Evolutionary conservation across 2,113 vertebrate species (phyloP).

Genomic region (Agapornis roseicollis): DNA sequence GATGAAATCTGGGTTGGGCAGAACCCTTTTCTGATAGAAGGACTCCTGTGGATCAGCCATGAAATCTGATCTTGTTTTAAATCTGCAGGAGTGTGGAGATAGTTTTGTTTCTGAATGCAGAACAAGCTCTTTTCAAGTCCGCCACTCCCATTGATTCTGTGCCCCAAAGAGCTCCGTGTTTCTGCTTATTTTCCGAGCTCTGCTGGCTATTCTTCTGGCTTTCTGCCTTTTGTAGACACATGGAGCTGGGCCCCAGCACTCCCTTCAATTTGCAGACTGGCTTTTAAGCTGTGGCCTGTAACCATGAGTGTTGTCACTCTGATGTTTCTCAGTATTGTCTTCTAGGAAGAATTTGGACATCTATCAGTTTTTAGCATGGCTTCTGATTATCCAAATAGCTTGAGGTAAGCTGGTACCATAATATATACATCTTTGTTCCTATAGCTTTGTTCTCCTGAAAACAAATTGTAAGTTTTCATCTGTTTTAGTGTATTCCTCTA

Average conservation of each 20-base stretch:
- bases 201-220: not conserved
- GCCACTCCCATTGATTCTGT: not conserved
- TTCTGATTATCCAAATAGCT: not conserved
- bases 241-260: not conserved
- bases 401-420: not conserved
- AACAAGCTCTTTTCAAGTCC: not conserved
- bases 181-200: not conserved
- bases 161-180: not conserved
- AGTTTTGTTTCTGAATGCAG: not conserved
- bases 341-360: not conserved
- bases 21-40: not conserved
- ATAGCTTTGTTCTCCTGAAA: not conserved
- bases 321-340: not conserved
- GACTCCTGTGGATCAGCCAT: not conserved
- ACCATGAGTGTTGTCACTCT: not conserved
- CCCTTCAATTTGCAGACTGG: not conserved
- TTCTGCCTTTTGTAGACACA: not conserved
- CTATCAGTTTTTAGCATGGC: not conserved
- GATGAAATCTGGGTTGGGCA: not conserved
- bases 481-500: not conserved
- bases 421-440: not conserved
- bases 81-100: not conserved
- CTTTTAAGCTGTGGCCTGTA: not conserved
- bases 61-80: not conserved
- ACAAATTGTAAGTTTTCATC: not conserved